phyloP scores from a whole-genome alignment of 2,797 vertebrate species.

The Artibeus lituratus region DNA sequence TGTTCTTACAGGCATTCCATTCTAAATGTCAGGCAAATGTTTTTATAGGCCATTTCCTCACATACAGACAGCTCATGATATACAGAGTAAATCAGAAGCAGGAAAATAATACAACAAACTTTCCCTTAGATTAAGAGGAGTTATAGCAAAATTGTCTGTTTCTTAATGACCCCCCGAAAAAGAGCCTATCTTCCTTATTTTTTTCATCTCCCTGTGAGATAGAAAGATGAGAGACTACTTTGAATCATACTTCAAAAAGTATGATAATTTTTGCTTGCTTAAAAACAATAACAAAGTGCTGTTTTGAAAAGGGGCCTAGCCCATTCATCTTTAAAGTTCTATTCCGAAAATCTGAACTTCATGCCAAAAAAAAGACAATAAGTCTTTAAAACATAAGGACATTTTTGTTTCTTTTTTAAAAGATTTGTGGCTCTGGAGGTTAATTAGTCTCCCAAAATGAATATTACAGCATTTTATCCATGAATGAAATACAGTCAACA shows the following conservation, averaged over 20 bases:
- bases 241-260: not conserved
- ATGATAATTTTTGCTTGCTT: not conserved
- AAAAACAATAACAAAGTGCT: not conserved
- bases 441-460: not conserved
- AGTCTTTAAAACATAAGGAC: constrained; percentile 2
- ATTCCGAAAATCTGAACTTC: not conserved
- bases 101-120: not conserved
- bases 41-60: constrained; percentile 45
- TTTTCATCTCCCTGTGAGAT: not conserved
- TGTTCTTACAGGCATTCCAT: constrained; percentile 51
- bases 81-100: not conserved
- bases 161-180: not conserved
- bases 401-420: constrained; percentile 29
- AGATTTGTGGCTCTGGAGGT: not conserved
- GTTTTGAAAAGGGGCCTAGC: not conserved
- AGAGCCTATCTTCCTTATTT: not conserved
- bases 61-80: not conserved
- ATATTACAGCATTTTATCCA: constrained; percentile 20
- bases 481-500: constrained; percentile 15
- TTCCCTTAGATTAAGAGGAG: not conserved
- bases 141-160: not conserved
- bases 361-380: not conserved
- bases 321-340: not conserved
- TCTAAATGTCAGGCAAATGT: constrained; percentile 42
- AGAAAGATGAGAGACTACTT: not conserved